phyloP scores from a whole-genome alignment of 2,888 invertebrate genomes.

The Oxyteleia sp. region DNA sequence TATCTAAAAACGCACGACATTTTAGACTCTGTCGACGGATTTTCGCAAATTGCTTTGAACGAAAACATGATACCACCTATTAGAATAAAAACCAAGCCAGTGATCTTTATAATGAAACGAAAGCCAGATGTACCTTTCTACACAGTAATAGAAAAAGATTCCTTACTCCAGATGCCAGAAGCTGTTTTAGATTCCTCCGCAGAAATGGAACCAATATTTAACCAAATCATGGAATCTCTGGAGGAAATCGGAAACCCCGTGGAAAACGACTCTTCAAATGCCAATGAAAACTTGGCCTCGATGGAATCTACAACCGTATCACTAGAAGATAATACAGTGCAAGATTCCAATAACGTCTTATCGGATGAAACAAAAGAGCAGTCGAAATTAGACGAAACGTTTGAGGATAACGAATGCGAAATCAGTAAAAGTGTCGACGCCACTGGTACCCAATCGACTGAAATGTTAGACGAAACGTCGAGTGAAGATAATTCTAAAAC shows the following conservation, averaged over 20 bases:
- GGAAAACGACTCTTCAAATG: slow-evolving; percentile 55
- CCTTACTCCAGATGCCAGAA: no score
- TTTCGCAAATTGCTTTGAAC: slow-evolving; percentile 93
- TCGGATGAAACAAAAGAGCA: slow-evolving; percentile 43
- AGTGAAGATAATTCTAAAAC: slow-evolving; percentile 13
- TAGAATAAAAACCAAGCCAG: slow-evolving; percentile 94
- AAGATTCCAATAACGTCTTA: slow-evolving; percentile 6
- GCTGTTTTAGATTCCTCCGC: no score
- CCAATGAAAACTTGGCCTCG: slow-evolving; percentile 8
- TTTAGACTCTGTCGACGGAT: slow-evolving; percentile 93
- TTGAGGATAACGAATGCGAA: slow-evolving; percentile 58
- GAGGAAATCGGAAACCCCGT: slow-evolving; percentile 77
- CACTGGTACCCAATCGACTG: not conserved
- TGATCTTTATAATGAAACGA: slow-evolving; percentile 93
- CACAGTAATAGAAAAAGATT: slow-evolving; percentile 71
- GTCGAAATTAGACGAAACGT: slow-evolving; percentile 61
- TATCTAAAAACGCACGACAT: slow-evolving; percentile 92
- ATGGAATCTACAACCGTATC: not conserved
- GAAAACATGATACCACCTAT: slow-evolving; percentile 93
- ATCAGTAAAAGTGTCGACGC: slow-evolving; percentile 20
- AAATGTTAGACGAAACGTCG: not conserved
- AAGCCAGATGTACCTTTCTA: slow-evolving; percentile 89
- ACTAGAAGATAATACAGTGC: not conserved
- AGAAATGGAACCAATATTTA: slow-evolving; percentile 77
- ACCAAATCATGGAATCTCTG: slow-evolving; percentile 78